Conservation (phyloP, 1,140 invertebrate species). For the Bicyclus anynana region DNA sequence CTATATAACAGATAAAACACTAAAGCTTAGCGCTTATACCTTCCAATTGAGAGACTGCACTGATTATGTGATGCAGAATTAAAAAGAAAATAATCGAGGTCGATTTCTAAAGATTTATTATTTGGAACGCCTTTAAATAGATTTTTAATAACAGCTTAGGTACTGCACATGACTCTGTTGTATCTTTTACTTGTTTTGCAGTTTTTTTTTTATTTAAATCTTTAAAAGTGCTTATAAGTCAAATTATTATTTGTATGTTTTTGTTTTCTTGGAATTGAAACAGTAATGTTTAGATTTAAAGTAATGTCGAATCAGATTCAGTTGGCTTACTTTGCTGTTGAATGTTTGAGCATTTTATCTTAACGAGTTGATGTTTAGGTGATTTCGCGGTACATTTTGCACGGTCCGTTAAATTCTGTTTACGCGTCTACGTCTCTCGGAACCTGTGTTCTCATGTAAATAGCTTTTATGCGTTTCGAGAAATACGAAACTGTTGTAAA, state of each 20-base stretch:
- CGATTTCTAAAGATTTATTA: not conserved
- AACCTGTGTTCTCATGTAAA: constrained; percentile 18
- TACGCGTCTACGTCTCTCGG: constrained; percentile 23
- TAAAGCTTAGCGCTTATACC: too few species aligned
- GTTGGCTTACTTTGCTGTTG: constrained; percentile 16
- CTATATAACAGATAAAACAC: too few species aligned
- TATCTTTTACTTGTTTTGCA: not conserved
- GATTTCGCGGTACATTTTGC: constrained; percentile 39
- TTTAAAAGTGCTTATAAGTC: not conserved
- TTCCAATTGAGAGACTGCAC: too few species aligned
- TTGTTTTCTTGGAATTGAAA: constrained; percentile 4
- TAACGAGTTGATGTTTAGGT: constrained; percentile 35
- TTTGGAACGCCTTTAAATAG: too few species aligned
- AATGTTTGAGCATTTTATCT: constrained; percentile 32
- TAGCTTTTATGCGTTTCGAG: constrained; percentile 13
- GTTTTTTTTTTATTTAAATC: not conserved
- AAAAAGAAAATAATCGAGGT: not conserved
- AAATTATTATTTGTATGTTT: not conserved
- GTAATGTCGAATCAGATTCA: constrained; percentile 7
- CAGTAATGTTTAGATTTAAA: constrained; percentile 12
- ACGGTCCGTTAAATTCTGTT: constrained; percentile 36
- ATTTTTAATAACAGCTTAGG: too few species aligned
- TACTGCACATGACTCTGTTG: too few species aligned
- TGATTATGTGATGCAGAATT: too few species aligned
- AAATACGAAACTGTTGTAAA: constrained; percentile 3